Evolutionary conservation across 1,140 invertebrate genomes (phyloP).

Genomic region (Trialeurodes vaporariorum): DNA sequence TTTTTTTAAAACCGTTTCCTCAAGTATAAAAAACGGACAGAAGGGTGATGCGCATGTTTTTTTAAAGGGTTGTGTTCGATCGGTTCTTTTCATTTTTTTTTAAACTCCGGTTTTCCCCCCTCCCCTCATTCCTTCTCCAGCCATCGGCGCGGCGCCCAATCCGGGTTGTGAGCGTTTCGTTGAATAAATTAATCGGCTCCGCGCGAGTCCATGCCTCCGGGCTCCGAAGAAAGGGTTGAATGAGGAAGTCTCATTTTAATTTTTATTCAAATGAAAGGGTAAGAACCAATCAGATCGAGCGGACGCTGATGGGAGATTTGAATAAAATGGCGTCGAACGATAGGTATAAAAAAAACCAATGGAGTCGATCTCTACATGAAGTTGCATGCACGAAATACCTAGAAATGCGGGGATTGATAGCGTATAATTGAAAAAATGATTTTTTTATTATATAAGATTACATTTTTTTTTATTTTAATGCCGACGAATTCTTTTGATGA

Average conservation of each 20-base stretch:
- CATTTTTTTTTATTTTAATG: too few species aligned
- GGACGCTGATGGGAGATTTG: neutral
- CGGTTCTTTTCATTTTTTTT: neutral
- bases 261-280: neutral
- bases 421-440: too few species aligned
- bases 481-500: too few species aligned
- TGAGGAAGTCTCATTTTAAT: neutral
- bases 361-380: too few species aligned
- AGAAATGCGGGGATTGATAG: too few species aligned
- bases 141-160: neutral
- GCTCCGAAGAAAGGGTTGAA: conserved; percentile 1
- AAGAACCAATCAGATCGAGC: neutral
- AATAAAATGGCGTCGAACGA: neutral
- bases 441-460: too few species aligned
- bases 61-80: neutral
- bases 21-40: too few species aligned
- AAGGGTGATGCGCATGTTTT: neutral
- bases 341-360: too few species aligned
- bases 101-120: too few species aligned
- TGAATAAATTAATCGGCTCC: conserved; percentile 2
- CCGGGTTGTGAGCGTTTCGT: neutral
- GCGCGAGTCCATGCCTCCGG: too few species aligned
- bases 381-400: too few species aligned
- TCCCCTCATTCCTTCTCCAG: too few species aligned
- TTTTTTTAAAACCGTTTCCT: neutral